These are phyloP conservation scores for Trachelus iudaicus DNA, from an alignment of 2,888 invertebrate genomes.

Conservation along the genomic window DNA sequence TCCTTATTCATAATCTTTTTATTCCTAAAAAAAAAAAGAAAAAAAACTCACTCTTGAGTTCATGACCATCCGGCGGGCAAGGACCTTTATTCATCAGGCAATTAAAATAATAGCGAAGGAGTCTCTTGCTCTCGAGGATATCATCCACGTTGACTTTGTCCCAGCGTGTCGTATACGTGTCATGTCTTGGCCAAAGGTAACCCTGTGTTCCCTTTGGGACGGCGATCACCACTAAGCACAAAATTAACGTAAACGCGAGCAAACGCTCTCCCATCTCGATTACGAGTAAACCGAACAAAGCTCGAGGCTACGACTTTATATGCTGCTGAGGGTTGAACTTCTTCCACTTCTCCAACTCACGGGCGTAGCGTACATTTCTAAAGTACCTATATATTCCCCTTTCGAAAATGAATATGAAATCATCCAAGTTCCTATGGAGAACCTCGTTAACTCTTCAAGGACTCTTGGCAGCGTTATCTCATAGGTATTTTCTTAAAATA, in stretches of 20 bases:
- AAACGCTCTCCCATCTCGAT: slow-evolving; percentile 29
- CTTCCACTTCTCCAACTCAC: slow-evolving; percentile 11
- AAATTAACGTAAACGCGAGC: slow-evolving; percentile 18
- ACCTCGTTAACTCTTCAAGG: not conserved
- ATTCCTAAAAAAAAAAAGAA: not conserved
- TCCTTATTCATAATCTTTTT: not conserved
- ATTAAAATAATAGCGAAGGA: slow-evolving; percentile 78
- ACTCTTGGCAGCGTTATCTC: not conserved
- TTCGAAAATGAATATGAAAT: not conserved
- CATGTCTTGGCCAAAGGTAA: slow-evolving; percentile 38
- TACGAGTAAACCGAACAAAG: slow-evolving; percentile 30
- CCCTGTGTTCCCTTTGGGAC: slow-evolving; percentile 10
- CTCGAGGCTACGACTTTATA: slow-evolving; percentile 28
- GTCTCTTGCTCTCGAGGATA: slow-evolving; percentile 75
- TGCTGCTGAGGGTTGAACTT: slow-evolving; percentile 7
- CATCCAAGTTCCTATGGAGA: not conserved
- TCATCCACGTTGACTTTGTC: slow-evolving; percentile 78
- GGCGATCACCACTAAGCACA: slow-evolving; percentile 15
- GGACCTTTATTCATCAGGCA: slow-evolving; percentile 76
- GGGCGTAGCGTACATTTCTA: not conserved
- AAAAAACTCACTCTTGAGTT: slow-evolving; percentile 76
- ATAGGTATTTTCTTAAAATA: not conserved
- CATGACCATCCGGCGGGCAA: slow-evolving; percentile 79
- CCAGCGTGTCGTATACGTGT: slow-evolving; percentile 70
- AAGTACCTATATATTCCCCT: not conserved